Base-by-base conservation (phyloP, 2,888 invertebrate species). In the Tenthredo scrophulariae region DNA sequence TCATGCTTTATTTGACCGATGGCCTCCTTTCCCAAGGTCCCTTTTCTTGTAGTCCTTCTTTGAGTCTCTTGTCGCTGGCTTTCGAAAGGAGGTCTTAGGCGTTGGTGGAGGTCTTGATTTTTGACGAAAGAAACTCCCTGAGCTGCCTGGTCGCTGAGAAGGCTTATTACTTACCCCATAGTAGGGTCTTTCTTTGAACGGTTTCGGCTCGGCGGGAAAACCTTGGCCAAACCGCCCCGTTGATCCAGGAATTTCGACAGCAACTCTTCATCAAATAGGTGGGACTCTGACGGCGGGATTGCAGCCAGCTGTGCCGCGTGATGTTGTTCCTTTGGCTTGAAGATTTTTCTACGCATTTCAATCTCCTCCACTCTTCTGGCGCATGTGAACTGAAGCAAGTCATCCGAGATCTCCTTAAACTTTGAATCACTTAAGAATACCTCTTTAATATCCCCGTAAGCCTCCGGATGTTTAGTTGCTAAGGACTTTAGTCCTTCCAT, bases 331-430 rank as follows among this genome's bases (percentile, higher is more conserved):
- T n/a, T 84, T 9, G 86, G 54, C 10, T 85, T 85, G 18, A 85
- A 85, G 7, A 26, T 0, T 26, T 62, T 83, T 50, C 84, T 50
- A 18, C 86, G 72, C 67, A 50, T 58, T 46, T 85, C 85, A 15
- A 86, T 84, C 1, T 84, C 26, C 37, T 85, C 85, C 13, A 85
- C 79, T 65, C 85, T 67, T 70, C 65, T 50, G 5, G 84, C 85
- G 46, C 86, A 86, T 40, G 84, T 79, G 43, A 70, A 86, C 4
- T 85, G 86, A 1, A 86, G 70, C 22, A 85, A 22, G 22, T 85
- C 84, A 43, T 85, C 85, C 1, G 84, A 86, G 22, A 85, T 43
- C n/a, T 54, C 33, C 50, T 85, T 84, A 1, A 86, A 62, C 26
- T 13, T 7, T 0, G 75, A 84, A 5, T 84, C 86, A 4, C 84